Evolutionary conservation across 2,888 invertebrate genomes (phyloP).

Genomic region (Chaitophorus viminalis): DNA sequence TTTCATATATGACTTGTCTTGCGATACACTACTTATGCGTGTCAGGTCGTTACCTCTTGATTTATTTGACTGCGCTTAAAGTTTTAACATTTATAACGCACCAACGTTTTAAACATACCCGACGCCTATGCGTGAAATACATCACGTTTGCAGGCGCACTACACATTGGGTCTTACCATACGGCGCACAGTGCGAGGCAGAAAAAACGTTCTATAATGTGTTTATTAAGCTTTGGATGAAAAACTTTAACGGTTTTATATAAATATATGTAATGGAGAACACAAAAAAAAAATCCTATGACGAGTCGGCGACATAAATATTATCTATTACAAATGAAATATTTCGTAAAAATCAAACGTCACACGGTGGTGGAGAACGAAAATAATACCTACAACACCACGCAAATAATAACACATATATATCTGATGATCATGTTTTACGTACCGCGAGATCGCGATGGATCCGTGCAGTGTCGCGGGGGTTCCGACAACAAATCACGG

Average conservation of each 20-base stretch:
- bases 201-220: background rate
- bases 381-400: no score
- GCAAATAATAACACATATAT: background rate
- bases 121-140: no score
- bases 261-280: background rate
- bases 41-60: background rate
- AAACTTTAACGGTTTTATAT: constrained; percentile 28
- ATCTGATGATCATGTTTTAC: background rate
- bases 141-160: background rate
- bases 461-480: background rate
- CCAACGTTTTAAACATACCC: background rate
- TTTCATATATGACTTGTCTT: background rate
- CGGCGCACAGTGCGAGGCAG: background rate
- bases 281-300: no score
- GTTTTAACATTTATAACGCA: constrained; percentile 11
- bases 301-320: background rate
- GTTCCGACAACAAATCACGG: no score
- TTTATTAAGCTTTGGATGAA: constrained; percentile 6
- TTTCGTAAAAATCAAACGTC: constrained; percentile 2
- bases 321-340: background rate
- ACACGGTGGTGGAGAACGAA: background rate
- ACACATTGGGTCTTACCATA: background rate
- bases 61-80: background rate
- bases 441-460: background rate
- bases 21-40: background rate